Evolutionary conservation across 2,888 invertebrate genomes (phyloP), one percentile per base, ranked within the genome.

Genomic region (Choristoneura rosaceana): DNA sequence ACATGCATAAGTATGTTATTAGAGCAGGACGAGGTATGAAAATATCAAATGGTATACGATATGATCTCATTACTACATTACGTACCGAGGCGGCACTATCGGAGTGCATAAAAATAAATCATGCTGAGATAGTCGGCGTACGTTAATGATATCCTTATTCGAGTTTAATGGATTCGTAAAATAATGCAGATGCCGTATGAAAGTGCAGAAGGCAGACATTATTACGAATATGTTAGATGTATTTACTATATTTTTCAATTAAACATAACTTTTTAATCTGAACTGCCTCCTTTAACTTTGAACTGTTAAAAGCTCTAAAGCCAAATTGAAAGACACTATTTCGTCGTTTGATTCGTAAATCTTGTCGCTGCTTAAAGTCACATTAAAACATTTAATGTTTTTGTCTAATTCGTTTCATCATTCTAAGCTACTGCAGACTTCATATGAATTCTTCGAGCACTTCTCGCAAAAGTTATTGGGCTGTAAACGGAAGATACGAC

Each of bases 51-150:
- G 73, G 78, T 78, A 80, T 79, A 66, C 61, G 79, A 79, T 82
- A 66, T 61, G 79, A 79, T 82, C 79, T 76, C 79, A 82, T 82
- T 83, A 80, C 80, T 77, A 75, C 80, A 80, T 79, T 79, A 79
- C 82, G 83, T 82, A 82, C 76, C 74, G 74, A 64, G 63, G 76
- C 76, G 69, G 74, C 77, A 75, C 70, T 74, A 75, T 76, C 74
- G 80, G 76, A 77, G 76, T 45, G 33, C 33, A 55, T 59, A 5
- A 64, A 70, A 47, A 25, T 55, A 55, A 71, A 66, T 45, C 3
- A 62, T 5, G 43, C 25, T 14, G 62, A 15, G 14, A 62, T 59
- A 34, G 59, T 34, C 75, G 73, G 61, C 71, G 74, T 69, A 45
- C 58, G 70, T 68, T 81, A 80, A 82, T 80, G 76, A 81, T 81